Base-by-base conservation (phyloP, 1,140 invertebrate genomes). In the Macrosteles quadrilineatus region DNA sequence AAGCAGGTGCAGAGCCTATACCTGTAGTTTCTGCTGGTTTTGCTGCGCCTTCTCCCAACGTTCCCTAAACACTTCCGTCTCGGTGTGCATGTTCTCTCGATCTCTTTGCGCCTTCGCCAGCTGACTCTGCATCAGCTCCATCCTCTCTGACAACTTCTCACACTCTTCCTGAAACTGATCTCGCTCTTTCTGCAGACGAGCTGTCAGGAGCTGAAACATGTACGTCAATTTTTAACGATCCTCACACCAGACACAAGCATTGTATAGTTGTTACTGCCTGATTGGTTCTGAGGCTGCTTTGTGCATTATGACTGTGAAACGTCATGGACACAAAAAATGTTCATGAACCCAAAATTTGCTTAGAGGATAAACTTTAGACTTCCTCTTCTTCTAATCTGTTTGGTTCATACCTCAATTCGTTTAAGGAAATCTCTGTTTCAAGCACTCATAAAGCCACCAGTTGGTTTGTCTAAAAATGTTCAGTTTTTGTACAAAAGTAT, bases 41-140 rank as follows among this genome's bases (percentile, higher is more conserved):
- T 87, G 86, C 77, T 94, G 91, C 6, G 89, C 85, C 78, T 96
- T 97, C 75, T 96, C 94, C 86, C 92, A 91, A 78, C 93, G 84
- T 73, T 97, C 94, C 78, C 93, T 91, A 0, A 94, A 82, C 9
- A 95, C 85, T 67, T 96, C 93, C 55, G 95, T 80, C 81, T 97
- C 95, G 0, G 91, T 91, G 70, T 91, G 85, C 69, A 91, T 85
- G 71, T 88, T 92, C 75, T 96, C 93, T 74, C 90, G 86, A 71
- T 97, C 95, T 50, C 94, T 86, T 73, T 92, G 90, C n/a, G 89
- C 86, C 79, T 96, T 93, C 65, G 86, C 85, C 36, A 93, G 85
- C 69, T 95, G 91, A 53, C 86, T 90, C 62, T 92, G 89, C 43
- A 91, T 87, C 21, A 91, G 81, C 77, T 96, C 94, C 6, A 91